Base-by-base conservation (phyloP, 1,140 invertebrate genomes). In the Heliconius hewitsoni region DNA sequence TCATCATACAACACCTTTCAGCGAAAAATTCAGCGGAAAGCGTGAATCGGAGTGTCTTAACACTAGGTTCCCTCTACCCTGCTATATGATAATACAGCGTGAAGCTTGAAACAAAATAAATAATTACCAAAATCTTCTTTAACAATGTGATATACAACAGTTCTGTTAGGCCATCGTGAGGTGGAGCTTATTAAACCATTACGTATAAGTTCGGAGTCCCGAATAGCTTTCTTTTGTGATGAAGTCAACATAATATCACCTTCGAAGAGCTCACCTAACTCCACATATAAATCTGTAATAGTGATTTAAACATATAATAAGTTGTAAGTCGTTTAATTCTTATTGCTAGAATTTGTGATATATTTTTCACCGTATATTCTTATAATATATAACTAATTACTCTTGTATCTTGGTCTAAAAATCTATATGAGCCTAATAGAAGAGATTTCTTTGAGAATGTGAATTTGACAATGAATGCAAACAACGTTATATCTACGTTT, bases 91-190 rank as follows among this genome's bases (percentile, higher is more conserved):
- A 8, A 37, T 6, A 37, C 6, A 8, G 6, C 6, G 34, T 8
- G 34, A 37, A 37, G 34, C 34, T 37, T 37, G 6, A 37, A 71
- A 37, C 8, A 57, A 46, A 73, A 19, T 46, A 39, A 71, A 75
- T 82, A 81, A 95, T 93, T 91, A 97, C 96, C 95, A 85, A 97
- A 97, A 85, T 96, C 95, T 37, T 95, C 90, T 30, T 96, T 93
- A 52, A 95, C 88, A 46, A 97, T 96, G 57, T 95, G 89, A 82
- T 96, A 96, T 6, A 96, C 95, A 5, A 97, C 95, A 6, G 96
- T 95, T 2, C 95, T 96, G 46, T 95, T 92, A 0, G 95, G 95
- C 96, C 97, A 97, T 46, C 95, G 94, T 34, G 92, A 93, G 2
- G 94, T 90, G 2, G 91, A 94, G 74, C 96, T 95, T 13, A 95